Evolutionary conservation across 1,140 invertebrate genomes (phyloP).

Genomic region (Caenorhabditis latens): DNA sequence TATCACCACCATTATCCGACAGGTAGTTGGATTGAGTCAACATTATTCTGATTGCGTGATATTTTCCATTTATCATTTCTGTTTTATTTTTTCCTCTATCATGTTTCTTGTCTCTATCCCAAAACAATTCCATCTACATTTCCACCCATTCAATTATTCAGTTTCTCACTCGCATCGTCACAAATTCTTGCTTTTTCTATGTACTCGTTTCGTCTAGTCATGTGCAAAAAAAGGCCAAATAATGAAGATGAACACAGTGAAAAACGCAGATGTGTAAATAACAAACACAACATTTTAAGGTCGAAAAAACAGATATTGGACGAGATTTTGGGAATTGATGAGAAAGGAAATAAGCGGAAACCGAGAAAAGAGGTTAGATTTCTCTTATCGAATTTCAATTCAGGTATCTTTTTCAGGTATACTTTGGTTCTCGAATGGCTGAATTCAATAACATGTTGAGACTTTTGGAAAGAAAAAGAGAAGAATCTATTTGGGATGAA

Average conservation of each 20-base stretch:
- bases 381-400: not conserved
- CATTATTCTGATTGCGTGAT: not conserved
- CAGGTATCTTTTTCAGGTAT: slow-evolving; percentile 1
- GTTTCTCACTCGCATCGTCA: slow-evolving; percentile 6
- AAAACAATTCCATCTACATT: not conserved
- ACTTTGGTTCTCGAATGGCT: slow-evolving; percentile 33
- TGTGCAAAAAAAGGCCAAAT: slow-evolving; percentile 21
- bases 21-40: slow-evolving; percentile 14
- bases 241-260: slow-evolving; percentile 27
- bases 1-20: slow-evolving; percentile 29
- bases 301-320: slow-evolving; percentile 40
- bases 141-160: not conserved
- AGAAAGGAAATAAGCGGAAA: slow-evolving; percentile 18
- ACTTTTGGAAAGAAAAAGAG: slow-evolving; percentile 26
- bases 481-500: slow-evolving; percentile 43
- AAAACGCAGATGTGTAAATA: slow-evolving; percentile 1
- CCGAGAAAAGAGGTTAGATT: not conserved
- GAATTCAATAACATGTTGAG: slow-evolving; percentile 33
- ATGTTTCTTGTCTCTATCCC: slow-evolving; percentile 2
- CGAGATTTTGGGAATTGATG: slow-evolving; percentile 28
- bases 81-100: not conserved
- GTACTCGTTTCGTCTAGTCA: slow-evolving; percentile 22
- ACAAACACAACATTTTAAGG: slow-evolving; percentile 13
- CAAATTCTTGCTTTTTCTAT: slow-evolving; percentile 21
- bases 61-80: not conserved